Percentiles rank a stretch among this genome's conserved stretches.
Conservation (phyloP, 2,113 vertebrate genomes). For the Sterrhoptilus dennistouni region DNA sequence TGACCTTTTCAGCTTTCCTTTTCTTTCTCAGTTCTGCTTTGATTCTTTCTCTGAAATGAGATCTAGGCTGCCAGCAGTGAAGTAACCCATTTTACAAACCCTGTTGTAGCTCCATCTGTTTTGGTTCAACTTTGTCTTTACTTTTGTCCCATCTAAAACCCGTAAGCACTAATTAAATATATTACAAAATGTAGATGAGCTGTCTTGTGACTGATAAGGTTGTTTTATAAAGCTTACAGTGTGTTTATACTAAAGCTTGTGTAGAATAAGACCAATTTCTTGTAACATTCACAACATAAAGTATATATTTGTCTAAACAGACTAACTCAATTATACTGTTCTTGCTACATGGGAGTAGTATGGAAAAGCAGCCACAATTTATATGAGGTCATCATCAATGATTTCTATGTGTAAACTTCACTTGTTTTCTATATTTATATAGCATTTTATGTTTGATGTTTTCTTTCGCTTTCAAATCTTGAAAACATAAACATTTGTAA, state of each 20-base stretch:
- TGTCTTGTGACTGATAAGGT: neutral
- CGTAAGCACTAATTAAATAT: neutral
- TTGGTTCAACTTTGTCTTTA: neutral
- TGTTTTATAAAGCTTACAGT: neutral
- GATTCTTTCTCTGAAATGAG: neutral
- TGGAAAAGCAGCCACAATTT: neutral
- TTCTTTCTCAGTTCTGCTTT: neutral
- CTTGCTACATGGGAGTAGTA: neutral
- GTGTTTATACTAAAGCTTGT: neutral
- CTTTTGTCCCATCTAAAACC: neutral
- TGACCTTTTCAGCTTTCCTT: neutral
- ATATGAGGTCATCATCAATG: neutral
- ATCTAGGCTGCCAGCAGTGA: slow-evolving; percentile 12
- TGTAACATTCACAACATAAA: neutral
- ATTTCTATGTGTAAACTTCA: neutral
- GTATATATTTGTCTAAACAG: neutral
- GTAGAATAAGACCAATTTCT: neutral
- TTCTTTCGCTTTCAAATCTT: neutral
- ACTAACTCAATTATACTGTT: neutral
- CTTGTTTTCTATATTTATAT: neutral
- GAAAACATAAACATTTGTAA: neutral
- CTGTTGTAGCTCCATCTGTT: slow-evolving; percentile 26
- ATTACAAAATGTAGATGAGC: neutral
- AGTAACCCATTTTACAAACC: slow-evolving; percentile 31
- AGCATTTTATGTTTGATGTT: neutral